These are phyloP conservation scores for Kuschelorhynchus macadamiae DNA, from an alignment of 2,888 invertebrate species.

Conservation along the genomic window DNA sequence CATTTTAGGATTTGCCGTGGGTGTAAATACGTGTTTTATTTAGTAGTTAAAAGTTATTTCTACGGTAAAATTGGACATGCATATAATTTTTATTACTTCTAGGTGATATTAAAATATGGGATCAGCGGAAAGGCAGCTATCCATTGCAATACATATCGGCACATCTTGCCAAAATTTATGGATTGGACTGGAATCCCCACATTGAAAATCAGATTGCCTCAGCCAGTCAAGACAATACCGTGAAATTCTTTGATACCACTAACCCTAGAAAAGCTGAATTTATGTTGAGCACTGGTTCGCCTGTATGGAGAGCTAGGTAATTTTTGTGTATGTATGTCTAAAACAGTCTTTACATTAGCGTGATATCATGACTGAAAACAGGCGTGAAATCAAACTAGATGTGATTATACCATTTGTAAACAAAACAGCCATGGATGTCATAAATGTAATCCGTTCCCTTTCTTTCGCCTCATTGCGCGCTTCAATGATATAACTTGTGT, in stretches of 20 bases:
- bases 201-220: constrained; percentile 89
- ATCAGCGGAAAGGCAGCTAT: constrained; percentile 87
- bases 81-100: background rate
- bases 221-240: constrained; percentile 95
- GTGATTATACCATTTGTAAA: too few species aligned
- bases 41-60: too few species aligned
- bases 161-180: constrained; percentile 91
- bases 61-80: too few species aligned
- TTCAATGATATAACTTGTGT: too few species aligned
- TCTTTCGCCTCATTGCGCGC: too few species aligned
- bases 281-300: constrained; percentile 86
- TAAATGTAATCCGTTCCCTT: too few species aligned
- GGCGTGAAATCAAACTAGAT: too few species aligned
- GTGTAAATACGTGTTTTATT: too few species aligned
- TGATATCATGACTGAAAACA: too few species aligned
- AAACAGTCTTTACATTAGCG: background rate
- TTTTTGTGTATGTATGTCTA: background rate
- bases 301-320: constrained; percentile 87
- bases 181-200: constrained; percentile 93
- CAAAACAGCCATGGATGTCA: too few species aligned
- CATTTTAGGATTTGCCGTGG: too few species aligned
- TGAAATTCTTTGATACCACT: constrained; percentile 93
- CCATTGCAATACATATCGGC: constrained; percentile 95
- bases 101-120: constrained; percentile 93
- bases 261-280: constrained; percentile 89